A percentile compares a stretch with the other conserved stretches of the same genome.
These are phyloP conservation scores for Lepus americanus DNA, from an alignment of 2,113 vertebrate genomes.

Conservation along the genomic window DNA sequence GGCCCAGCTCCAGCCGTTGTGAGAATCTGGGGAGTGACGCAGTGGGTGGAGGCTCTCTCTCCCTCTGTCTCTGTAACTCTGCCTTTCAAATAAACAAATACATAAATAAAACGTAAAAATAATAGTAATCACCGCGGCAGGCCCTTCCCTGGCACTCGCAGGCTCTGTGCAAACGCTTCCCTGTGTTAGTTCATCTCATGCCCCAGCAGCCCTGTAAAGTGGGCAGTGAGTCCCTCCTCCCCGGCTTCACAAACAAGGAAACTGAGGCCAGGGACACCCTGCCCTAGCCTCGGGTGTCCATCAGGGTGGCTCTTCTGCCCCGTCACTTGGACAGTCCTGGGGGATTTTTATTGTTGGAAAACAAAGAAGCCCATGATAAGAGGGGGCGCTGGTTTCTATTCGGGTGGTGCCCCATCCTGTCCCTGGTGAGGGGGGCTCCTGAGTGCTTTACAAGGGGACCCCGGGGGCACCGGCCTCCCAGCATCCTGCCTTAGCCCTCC, in stretches of 20 bases:
- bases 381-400: background rate
- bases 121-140: background rate
- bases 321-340: too few relatives aligned
- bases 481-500: background rate
- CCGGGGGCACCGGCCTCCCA: background rate
- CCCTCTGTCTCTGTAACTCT: too few relatives aligned
- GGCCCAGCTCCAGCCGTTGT: too few relatives aligned
- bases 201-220: background rate
- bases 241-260: background rate
- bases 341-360: background rate
- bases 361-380: background rate
- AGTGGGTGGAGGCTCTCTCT: too few relatives aligned
- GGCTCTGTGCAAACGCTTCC: background rate
- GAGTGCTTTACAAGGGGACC: background rate
- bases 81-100: too few relatives aligned
- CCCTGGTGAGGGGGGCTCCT: background rate
- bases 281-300: background rate
- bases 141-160: fast-evolving
- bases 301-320: background rate
- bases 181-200: fast-evolving
- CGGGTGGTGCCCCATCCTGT: background rate
- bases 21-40: too few relatives aligned
- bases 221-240: background rate
- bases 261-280: background rate
- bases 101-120: background rate